phyloP scores from a whole-genome alignment of 2,797 vertebrate genomes.

The Garrulus glandarius region DNA sequence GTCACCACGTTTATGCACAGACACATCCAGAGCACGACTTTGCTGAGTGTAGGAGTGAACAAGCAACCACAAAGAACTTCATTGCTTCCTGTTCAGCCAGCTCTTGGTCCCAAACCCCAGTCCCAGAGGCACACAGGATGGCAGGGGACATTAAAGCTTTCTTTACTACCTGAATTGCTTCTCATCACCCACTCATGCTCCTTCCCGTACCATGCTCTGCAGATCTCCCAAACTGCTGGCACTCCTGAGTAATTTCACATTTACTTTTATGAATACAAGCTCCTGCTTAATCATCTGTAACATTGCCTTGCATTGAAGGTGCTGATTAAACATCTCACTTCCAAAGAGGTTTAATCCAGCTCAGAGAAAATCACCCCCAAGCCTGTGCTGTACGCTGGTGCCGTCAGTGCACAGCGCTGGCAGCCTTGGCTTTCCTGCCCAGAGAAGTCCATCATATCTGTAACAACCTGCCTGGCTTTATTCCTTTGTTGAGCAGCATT shows the following conservation, averaged over 20 bases:
- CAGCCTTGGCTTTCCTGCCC: background rate
- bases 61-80: background rate
- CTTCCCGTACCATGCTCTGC: background rate
- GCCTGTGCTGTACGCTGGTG: background rate
- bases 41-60: background rate
- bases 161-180: background rate
- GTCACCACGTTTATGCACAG: background rate
- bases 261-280: constrained; percentile 3
- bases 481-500: background rate
- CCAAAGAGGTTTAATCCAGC: background rate
- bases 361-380: background rate
- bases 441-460: background rate
- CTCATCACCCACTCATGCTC: background rate
- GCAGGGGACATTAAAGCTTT: background rate
- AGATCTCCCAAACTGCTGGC: background rate
- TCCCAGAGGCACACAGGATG: background rate
- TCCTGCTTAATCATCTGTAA: background rate
- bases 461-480: background rate
- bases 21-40: background rate
- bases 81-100: background rate
- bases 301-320: background rate
- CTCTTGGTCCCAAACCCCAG: background rate
- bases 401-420: background rate
- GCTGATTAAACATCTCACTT: constrained; percentile 24
- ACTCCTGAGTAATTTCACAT: background rate